These are phyloP conservation scores for Gastracanthus pulcherrimus DNA, from an alignment of 2,888 invertebrate genomes.

Conservation along the genomic window DNA sequence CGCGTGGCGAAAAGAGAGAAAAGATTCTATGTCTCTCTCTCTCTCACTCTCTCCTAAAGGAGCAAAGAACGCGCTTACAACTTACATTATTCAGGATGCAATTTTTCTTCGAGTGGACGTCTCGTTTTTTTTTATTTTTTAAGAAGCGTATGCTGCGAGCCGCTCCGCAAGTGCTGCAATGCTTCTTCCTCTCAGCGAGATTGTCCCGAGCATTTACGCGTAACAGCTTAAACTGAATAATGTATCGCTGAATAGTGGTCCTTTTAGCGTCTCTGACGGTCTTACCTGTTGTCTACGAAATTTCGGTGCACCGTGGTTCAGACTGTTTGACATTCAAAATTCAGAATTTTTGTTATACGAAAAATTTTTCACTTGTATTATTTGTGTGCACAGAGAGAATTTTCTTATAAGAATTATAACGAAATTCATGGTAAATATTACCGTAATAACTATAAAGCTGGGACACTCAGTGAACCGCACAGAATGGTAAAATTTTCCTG, in stretches of 20 bases:
- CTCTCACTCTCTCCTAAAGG: neutral
- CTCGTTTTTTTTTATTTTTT: neutral
- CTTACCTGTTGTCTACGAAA: too few species aligned
- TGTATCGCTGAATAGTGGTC: conserved; percentile 18
- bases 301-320: too few species aligned
- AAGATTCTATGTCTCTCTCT: neutral
- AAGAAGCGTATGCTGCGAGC: neutral
- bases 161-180: neutral
- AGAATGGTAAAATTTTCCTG: too few species aligned
- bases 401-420: too few species aligned
- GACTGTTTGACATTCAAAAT: too few species aligned
- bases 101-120: conserved; percentile 41
- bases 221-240: conserved; percentile 24
- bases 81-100: conserved; percentile 46
- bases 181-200: neutral
- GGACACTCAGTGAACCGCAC: too few species aligned
- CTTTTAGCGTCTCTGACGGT: neutral
- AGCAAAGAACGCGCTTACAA: conserved; percentile 7
- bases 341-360: too few species aligned
- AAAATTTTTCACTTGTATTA: too few species aligned
- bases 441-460: too few species aligned
- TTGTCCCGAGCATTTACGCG: conserved; percentile 32
- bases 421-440: too few species aligned
- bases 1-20: too few species aligned
- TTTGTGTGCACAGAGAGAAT: too few species aligned